phyloP scores from a whole-genome alignment of 37 sponge, comb jelly and placozoan genomes.

The Agelas oroides region DNA sequence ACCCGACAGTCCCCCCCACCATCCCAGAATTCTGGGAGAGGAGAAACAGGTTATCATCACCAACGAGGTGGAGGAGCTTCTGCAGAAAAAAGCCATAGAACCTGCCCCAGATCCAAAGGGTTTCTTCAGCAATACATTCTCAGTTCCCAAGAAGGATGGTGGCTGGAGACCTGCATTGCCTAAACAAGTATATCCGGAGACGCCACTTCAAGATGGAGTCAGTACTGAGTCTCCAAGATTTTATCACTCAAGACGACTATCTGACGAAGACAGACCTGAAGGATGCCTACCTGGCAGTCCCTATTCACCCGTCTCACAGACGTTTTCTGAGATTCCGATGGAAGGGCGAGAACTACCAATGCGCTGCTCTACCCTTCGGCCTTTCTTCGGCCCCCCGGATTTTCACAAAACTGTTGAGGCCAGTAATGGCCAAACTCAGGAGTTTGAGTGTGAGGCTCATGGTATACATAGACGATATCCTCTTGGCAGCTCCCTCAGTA shows the following conservation, averaged over 20 bases:
- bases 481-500: neutral
- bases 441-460: constrained; percentile 1
- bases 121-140: neutral
- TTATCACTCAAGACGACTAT: neutral
- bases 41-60: neutral
- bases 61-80: neutral
- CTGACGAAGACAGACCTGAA: constrained; percentile 9
- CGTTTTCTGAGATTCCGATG: neutral
- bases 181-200: neutral
- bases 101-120: neutral
- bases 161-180: neutral
- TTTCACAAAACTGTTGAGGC: constrained; percentile 24
- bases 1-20: too few species aligned
- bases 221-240: neutral
- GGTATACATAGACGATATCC: constrained; percentile 23
- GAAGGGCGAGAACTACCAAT: neutral
- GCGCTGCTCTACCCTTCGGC: constrained; percentile 19
- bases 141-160: neutral
- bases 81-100: neutral
- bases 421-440: neutral
- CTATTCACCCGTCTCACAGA: neutral
- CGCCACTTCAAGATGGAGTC: constrained; percentile 27
- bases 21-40: neutral
- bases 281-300: constrained; percentile 22
- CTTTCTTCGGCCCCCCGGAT: neutral